Evolutionary conservation across 92 coral and sea anemone genomes (phyloP).

Genomic region (Zoanthus sociatus): DNA sequence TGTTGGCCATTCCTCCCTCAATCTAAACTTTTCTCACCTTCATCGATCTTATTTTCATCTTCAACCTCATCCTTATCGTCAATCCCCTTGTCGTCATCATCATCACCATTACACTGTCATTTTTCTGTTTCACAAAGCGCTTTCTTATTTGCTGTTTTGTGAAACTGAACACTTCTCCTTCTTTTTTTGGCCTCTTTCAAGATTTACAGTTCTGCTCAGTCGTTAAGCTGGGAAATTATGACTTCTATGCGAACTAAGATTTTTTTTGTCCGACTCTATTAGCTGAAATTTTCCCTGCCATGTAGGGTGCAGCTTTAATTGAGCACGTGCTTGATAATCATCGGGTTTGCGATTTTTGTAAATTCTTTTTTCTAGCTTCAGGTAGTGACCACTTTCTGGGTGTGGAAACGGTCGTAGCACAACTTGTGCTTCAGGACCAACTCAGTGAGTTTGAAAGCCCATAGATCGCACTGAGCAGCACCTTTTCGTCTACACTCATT

Average conservation of each 20-base stretch:
- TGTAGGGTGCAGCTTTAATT: background rate
- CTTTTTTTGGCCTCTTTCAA: constrained; percentile 7
- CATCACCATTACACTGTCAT: background rate
- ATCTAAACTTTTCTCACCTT: background rate
- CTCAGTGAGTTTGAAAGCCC: constrained; percentile 5
- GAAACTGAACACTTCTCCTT: background rate
- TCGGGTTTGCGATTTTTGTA: background rate
- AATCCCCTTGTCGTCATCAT: background rate
- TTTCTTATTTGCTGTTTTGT: constrained; percentile 5
- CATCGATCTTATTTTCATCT: background rate
- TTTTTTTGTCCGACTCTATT: background rate
- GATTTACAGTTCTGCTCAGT: constrained; percentile 11
- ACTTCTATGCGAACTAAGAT: background rate
- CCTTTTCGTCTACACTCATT: background rate
- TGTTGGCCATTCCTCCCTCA: background rate
- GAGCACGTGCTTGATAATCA: background rate
- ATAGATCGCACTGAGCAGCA: background rate
- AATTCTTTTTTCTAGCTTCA: constrained; percentile 2
- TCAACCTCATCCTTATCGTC: background rate
- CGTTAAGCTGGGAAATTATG: background rate
- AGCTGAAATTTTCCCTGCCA: background rate
- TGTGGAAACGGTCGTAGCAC: background rate
- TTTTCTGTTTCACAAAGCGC: constrained; percentile 1
- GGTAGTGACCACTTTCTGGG: constrained; percentile 21
- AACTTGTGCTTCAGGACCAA: background rate